These are phyloP conservation scores for Dicentrarchus labrax DNA, from an alignment of 2,113 vertebrate species.

Conservation along the genomic window DNA sequence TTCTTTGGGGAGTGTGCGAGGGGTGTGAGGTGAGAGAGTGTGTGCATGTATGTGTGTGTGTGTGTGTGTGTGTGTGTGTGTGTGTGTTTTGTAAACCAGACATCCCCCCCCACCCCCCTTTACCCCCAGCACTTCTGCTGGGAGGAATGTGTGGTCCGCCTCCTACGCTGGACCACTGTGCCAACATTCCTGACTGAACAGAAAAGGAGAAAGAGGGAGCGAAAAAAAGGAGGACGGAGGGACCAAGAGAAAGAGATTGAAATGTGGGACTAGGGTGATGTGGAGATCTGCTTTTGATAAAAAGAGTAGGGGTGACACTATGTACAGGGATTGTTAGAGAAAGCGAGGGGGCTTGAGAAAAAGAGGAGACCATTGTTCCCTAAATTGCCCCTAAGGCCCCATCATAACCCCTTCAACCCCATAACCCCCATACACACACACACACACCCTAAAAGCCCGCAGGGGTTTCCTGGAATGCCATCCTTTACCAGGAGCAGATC, in stretches of 20 bases:
- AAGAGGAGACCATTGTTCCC: conserved; percentile 67
- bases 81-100: conserved; percentile 74
- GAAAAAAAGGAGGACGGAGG: conserved; percentile 43
- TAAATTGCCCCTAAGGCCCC: conserved; percentile 77
- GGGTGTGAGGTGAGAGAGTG: conserved; percentile 46
- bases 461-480: conserved; percentile 76
- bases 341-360: conserved; percentile 48
- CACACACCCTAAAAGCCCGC: conserved; percentile 60
- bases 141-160: conserved; percentile 87
- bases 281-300: conserved; percentile 55
- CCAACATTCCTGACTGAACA: conserved; percentile 81
- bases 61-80: conserved; percentile 51
- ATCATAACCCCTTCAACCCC: conserved; percentile 73
- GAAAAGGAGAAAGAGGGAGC: conserved; percentile 56
- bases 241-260: conserved; percentile 33
- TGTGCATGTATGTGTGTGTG: conserved; percentile 19
- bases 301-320: conserved; percentile 49
- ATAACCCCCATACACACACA: conserved; percentile 50
- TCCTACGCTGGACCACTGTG: conserved; percentile 80
- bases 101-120: conserved; percentile 30
- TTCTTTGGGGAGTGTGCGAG: conserved; percentile 63
- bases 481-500: conserved; percentile 61
- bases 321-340: conserved; percentile 54
- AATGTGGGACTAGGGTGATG: conserved; percentile 36
- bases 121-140: conserved; percentile 82